Evolutionary conservation across 35 echinoderm and acorn worm genomes (phyloP).

Genomic region (Apostichopus parvimensis): DNA sequence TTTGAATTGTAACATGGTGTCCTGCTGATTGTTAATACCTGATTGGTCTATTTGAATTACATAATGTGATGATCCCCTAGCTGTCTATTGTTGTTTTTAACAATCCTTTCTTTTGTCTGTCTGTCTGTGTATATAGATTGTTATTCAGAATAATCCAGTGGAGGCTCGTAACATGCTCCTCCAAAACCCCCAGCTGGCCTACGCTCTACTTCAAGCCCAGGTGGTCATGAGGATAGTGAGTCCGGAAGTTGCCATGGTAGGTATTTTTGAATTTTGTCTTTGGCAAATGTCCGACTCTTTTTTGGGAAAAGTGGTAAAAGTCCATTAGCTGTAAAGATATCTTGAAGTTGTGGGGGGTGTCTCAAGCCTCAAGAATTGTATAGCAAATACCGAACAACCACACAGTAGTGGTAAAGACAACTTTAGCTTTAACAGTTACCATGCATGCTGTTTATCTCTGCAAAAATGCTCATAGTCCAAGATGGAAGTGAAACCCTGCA

Average conservation of each 20-base stretch:
- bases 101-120: background rate
- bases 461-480: too few relatives aligned
- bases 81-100: background rate
- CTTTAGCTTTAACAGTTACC: too few relatives aligned
- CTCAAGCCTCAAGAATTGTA: too few relatives aligned
- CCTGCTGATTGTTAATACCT: background rate
- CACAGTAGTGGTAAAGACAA: too few relatives aligned
- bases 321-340: too few relatives aligned
- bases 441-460: too few relatives aligned
- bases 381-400: too few relatives aligned
- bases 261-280: background rate
- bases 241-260: slow-evolving; percentile 95
- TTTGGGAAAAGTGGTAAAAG: background rate
- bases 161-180: slow-evolving; percentile 98
- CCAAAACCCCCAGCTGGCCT: slow-evolving; percentile 95
- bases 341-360: too few relatives aligned
- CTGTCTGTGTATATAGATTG: slow-evolving; percentile 73
- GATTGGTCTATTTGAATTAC: too few relatives aligned
- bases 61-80: too few relatives aligned
- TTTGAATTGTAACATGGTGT: background rate
- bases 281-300: background rate
- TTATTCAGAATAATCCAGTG: slow-evolving; percentile 99
- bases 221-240: slow-evolving; percentile 98
- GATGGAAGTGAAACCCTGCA: too few relatives aligned
- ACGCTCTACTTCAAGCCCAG: slow-evolving; percentile 93